A percentile compares a stretch with the other conserved stretches of the same genome.
These are phyloP conservation scores for Palythoa heliodiscus DNA, from an alignment of 92 coral and sea anemone genomes.

Conservation along the genomic window DNA sequence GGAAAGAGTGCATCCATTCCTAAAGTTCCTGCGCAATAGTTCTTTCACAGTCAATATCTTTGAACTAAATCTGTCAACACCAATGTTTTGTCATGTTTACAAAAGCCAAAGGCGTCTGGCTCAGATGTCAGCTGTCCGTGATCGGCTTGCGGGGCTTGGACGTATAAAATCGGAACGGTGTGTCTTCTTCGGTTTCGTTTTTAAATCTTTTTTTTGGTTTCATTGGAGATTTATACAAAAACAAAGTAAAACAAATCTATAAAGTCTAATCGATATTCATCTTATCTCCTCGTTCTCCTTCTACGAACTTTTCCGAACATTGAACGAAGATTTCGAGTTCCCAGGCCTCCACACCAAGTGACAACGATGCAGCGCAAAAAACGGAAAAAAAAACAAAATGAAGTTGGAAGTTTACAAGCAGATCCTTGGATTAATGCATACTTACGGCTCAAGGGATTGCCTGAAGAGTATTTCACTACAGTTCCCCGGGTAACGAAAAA, in stretches of 20 bases:
- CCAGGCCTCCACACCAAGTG: slow-evolving; percentile 21
- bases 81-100: not conserved
- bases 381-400: slow-evolving; percentile 52
- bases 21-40: not conserved
- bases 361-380: not conserved
- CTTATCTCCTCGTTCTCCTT: not conserved
- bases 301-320: slow-evolving; percentile 15
- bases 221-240: not conserved
- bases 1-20: slow-evolving; percentile 44
- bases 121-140: not conserved
- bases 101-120: too few species aligned
- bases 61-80: not conserved
- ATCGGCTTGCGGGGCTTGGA: not conserved
- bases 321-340: not conserved
- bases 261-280: too few species aligned
- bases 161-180: not conserved
- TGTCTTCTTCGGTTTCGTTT: not conserved
- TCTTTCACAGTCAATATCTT: not conserved
- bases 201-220: not conserved
- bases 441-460: slow-evolving; percentile 88
- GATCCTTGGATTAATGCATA: slow-evolving; percentile 84
- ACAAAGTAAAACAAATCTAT: not conserved
- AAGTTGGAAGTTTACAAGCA: slow-evolving; percentile 84
- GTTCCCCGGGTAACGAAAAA: slow-evolving; percentile 76
- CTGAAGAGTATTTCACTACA: slow-evolving; percentile 80